These are phyloP conservation scores for Monarcha castaneiventris DNA, from an alignment of 2,113 vertebrate species.

Conservation along the genomic window DNA sequence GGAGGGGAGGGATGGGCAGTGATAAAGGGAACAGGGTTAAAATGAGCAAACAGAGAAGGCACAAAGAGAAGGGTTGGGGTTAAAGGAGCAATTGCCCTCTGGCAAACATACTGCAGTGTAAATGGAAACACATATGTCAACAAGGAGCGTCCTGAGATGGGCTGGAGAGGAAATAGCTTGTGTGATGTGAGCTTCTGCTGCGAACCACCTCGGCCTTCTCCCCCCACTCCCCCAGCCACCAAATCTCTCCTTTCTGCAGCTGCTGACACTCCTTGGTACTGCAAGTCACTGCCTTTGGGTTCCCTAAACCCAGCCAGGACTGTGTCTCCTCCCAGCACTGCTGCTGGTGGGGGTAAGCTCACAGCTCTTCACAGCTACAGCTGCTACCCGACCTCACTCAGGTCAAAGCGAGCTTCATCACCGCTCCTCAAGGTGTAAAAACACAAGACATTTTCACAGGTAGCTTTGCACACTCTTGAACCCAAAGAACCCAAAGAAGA, in stretches of 20 bases:
- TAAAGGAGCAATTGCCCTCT: conserved; percentile 60
- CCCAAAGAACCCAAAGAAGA: background rate
- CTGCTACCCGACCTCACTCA: accelerated
- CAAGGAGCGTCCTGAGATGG: conserved; percentile 33
- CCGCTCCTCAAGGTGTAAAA: background rate
- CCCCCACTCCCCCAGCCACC: accelerated
- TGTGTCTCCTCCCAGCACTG: background rate
- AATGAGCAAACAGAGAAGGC: conserved; percentile 52
- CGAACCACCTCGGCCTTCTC: background rate
- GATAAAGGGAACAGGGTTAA: conserved; percentile 49
- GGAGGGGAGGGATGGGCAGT: background rate
- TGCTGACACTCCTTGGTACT: background rate
- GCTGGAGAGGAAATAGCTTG: conserved; percentile 28
- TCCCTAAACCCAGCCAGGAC: background rate
- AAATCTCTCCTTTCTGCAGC: background rate
- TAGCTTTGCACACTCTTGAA: background rate
- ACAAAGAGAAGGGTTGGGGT: conserved; percentile 21
- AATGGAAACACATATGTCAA: conserved; percentile 62
- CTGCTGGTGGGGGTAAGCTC: background rate
- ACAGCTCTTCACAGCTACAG: background rate
- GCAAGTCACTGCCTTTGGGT: background rate
- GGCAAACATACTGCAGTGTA: conserved; percentile 55
- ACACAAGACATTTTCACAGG: background rate
- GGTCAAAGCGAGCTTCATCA: accelerated
- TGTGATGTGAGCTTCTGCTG: background rate